Conservation (phyloP, 2,797 vertebrate genomes). For the Rhinogobio ventralis region DNA sequence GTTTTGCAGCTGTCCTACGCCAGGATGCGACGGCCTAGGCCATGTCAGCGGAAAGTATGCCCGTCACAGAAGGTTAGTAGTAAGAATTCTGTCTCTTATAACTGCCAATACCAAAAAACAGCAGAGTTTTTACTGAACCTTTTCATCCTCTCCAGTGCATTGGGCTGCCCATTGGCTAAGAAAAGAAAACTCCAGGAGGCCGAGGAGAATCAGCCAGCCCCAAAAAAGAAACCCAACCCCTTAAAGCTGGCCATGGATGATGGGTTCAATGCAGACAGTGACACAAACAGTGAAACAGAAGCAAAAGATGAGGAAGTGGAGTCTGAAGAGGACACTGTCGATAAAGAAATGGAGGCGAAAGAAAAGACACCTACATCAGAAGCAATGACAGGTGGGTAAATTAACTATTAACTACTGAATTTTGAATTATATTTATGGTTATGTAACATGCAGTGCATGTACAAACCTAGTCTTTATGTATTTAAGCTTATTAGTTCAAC, state of each 20-base stretch:
- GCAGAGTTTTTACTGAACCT: not conserved
- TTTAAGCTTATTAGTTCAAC: not conserved
- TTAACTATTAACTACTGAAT: not conserved
- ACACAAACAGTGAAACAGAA: slow-evolving; percentile 83
- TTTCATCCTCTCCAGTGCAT: slow-evolving; percentile 74
- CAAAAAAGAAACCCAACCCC: slow-evolving; percentile 87
- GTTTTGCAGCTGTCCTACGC: slow-evolving; percentile 90
- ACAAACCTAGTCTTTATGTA: not conserved
- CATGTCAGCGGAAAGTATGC: slow-evolving; percentile 94
- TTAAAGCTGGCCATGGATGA: slow-evolving; percentile 85
- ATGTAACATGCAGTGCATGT: not conserved
- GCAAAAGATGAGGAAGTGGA: slow-evolving; percentile 83
- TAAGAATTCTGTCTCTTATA: not conserved
- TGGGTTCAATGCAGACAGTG: slow-evolving; percentile 85
- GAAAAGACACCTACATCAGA: slow-evolving; percentile 65
- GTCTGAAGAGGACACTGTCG: slow-evolving; percentile 77
- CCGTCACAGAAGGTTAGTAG: slow-evolving; percentile 89
- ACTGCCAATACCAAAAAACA: not conserved
- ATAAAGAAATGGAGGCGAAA: slow-evolving; percentile 76
- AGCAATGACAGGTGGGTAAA: slow-evolving; percentile 64
- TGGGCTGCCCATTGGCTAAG: slow-evolving; percentile 94
- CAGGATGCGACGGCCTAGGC: slow-evolving; percentile 93
- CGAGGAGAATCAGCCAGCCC: slow-evolving; percentile 82
- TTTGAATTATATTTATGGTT: not conserved
- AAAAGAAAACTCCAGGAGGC: slow-evolving; percentile 92